phyloP scores from a whole-genome alignment of 64 coral and sea anemone genomes.

The Stylophora pistillata region DNA sequence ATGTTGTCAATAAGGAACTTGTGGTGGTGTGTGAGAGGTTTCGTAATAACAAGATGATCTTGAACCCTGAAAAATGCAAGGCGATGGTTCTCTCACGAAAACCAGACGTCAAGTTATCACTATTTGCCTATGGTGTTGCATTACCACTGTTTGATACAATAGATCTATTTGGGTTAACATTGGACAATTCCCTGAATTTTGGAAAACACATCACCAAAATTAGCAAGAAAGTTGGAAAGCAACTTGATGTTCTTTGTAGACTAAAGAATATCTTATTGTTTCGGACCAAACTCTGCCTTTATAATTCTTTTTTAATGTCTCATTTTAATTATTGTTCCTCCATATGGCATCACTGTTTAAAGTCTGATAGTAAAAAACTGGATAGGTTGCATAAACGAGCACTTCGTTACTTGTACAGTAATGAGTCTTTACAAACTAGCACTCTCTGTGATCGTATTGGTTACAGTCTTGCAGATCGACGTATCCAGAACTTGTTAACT shows the following conservation, averaged over 20 bases:
- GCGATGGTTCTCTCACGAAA: constrained; percentile 21
- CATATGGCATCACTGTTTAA: too few relatives aligned
- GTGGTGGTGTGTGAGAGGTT: constrained; percentile 5
- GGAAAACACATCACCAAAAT: constrained; percentile 12
- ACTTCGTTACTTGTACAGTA: constrained; percentile 7
- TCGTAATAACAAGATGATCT: constrained; percentile 24
- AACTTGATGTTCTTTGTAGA: constrained; percentile 12
- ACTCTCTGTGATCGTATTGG: constrained; percentile 31
- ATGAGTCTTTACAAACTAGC: constrained; percentile 6
- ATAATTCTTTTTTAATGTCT: too few relatives aligned
- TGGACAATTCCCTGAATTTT: constrained; percentile 32
- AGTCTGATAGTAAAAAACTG: too few relatives aligned
- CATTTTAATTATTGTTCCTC: too few relatives aligned
- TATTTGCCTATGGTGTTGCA: constrained; percentile 19
- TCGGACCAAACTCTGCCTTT: too few relatives aligned
- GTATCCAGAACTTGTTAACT: neutral
- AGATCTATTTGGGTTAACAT: constrained; percentile 21
- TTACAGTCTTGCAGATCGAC: constrained; percentile 6
- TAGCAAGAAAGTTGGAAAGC: neutral
- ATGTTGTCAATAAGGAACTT: constrained; percentile 27
- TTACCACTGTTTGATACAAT: constrained; percentile 4
- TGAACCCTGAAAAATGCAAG: constrained; percentile 48
- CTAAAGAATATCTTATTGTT: too few relatives aligned
- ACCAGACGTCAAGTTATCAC: neutral
- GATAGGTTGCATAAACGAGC: too few relatives aligned